These are phyloP conservation scores for Lycocerus yunnanus DNA, from an alignment of 2,888 invertebrate genomes.

Conservation along the genomic window DNA sequence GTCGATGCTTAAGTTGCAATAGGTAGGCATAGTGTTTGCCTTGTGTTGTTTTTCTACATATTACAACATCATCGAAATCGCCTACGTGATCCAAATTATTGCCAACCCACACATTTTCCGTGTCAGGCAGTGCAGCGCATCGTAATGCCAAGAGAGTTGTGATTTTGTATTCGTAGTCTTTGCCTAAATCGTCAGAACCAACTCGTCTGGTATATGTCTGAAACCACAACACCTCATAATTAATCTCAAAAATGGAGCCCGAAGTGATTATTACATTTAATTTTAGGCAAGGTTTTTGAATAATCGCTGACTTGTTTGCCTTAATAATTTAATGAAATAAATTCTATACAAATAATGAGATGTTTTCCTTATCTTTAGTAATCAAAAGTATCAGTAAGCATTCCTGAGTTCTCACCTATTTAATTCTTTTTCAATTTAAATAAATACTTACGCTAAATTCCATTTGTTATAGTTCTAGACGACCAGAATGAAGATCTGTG, in stretches of 20 bases:
- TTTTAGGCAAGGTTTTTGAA: too few relatives aligned
- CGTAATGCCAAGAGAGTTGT: background rate
- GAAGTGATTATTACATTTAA: too few relatives aligned
- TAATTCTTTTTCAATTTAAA: background rate
- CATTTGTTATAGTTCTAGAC: too few relatives aligned
- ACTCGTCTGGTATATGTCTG: background rate
- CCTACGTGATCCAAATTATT: background rate
- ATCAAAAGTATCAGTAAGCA: background rate
- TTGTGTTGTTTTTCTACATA: background rate
- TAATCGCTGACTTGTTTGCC: too few relatives aligned
- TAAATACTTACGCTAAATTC: background rate
- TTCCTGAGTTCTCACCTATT: too few relatives aligned
- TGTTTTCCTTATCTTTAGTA: background rate
- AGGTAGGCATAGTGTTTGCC: background rate
- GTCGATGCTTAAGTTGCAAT: slow-evolving; percentile 1
- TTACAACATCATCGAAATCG: background rate
- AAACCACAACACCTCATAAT: background rate
- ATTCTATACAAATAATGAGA: too few relatives aligned
- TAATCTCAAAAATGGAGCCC: background rate
- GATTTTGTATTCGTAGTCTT: slow-evolving; percentile 3
- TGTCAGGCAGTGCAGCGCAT: background rate
- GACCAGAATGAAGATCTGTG: background rate
- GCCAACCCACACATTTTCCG: background rate
- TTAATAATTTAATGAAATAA: too few relatives aligned
- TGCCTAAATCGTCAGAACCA: background rate